These are phyloP conservation scores for Dynastes maya DNA, from an alignment of 2,888 invertebrate species.

Conservation along the genomic window DNA sequence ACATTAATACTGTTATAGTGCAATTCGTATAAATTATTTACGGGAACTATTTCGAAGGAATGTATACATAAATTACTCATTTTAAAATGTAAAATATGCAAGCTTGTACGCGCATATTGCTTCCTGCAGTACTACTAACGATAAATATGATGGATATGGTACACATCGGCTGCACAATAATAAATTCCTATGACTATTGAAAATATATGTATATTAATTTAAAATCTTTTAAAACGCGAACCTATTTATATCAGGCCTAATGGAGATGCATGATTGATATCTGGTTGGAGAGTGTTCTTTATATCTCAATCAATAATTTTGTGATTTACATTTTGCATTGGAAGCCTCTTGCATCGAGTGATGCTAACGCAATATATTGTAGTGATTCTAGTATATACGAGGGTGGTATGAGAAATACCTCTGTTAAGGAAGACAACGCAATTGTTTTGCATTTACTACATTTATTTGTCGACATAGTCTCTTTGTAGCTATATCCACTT, in stretches of 20 bases:
- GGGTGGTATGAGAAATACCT: too few relatives aligned
- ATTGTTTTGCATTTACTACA: too few relatives aligned
- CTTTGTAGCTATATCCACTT: too few relatives aligned
- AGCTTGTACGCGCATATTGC: not conserved
- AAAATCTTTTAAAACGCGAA: not conserved
- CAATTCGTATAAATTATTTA: too few relatives aligned
- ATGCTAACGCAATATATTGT: not conserved
- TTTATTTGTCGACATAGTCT: too few relatives aligned
- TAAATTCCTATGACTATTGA: not conserved
- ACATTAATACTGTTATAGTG: too few relatives aligned
- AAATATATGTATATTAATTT: not conserved
- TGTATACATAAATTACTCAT: too few relatives aligned
- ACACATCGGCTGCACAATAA: constrained; percentile 4
- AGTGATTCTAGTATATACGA: too few relatives aligned
- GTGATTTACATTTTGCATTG: not conserved
- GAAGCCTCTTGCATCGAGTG: not conserved
- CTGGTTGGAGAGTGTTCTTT: not conserved
- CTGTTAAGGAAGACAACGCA: too few relatives aligned
- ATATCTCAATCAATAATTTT: not conserved
- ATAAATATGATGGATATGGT: not conserved
- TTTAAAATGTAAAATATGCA: not conserved
- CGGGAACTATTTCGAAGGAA: too few relatives aligned
- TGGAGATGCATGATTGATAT: not conserved
- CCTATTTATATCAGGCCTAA: not conserved
- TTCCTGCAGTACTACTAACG: not conserved